Base-by-base conservation (phyloP, 2,797 vertebrate genomes). In the Gymnopithys bicolor region DNA sequence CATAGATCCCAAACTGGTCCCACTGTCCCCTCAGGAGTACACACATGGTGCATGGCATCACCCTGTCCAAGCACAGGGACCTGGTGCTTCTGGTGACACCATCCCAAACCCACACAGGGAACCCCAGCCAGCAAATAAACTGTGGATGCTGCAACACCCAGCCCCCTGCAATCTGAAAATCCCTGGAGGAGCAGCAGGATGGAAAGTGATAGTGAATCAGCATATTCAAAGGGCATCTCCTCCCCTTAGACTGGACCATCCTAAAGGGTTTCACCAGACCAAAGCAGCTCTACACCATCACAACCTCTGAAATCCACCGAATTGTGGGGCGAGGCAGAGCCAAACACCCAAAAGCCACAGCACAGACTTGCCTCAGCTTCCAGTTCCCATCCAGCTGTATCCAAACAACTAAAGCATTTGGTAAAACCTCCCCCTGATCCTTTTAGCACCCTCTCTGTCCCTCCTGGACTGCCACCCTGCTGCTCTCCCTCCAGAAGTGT, bases 291-390 rank as follows among this genome's bases (percentile, higher is more conserved):
- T 55, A 27, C 43, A 8, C 17, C 33, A 6, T 3, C 27, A 62
- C 70, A 9, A 1, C 59, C 39, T 53, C 37, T 0, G 14, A 23
- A 27, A 46, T 28, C 22, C 37, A 45, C 23, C 0, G 0, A 30
- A n/a, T 1, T 6, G 3, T 52, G 27, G 37, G 48, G 35, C 2
- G 0, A 48, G 28, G 58, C 30, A 77, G 63, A 82, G 63, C 59
- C n/a, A 70, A 84, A 5, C 45, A 43, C 10, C 15, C 2, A 0
- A 56, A 84, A 48, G 33, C n/a, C 62, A 49, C 19, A 68, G 11
- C 68, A 10, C 15, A 30, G 25, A 46, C 30, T 15, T 22, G 23
- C 30, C 81, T 55, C 81, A 25, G 48, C 55, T 84, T 71, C 68
- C 45, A 22, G 11, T 39, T 90, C 19, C 68, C 85, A 75, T n/a